Percentiles rank a stretch among this genome's conserved stretches.
phyloP scores from a whole-genome alignment of 1,140 invertebrate genomes.

The Trichonephila clavata region DNA sequence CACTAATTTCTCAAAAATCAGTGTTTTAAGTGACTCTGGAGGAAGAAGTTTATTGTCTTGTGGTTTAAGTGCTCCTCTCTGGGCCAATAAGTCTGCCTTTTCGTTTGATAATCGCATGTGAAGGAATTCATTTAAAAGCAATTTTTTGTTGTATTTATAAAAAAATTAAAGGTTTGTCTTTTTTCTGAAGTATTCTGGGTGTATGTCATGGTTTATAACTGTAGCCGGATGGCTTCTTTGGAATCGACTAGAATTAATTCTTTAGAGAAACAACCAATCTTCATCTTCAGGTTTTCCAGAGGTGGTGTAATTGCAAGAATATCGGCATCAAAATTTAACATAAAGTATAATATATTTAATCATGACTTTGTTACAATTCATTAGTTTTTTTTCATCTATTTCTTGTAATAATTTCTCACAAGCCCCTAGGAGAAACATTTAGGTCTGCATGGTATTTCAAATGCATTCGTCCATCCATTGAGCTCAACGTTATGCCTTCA shows the following conservation, averaged over 20 bases:
- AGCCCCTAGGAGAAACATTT: too few relatives aligned
- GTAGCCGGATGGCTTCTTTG: not conserved
- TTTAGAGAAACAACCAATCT: not conserved
- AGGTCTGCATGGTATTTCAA: too few relatives aligned
- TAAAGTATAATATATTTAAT: not conserved
- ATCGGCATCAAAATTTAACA: slow-evolving; percentile 11
- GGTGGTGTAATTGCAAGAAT: not conserved
- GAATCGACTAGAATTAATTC: slow-evolving; percentile 20
- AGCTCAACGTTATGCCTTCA: too few relatives aligned
- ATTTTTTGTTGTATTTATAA: not conserved
- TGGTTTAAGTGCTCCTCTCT: not conserved
- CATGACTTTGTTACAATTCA: too few relatives aligned
- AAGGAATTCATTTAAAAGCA: not conserved
- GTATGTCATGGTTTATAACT: not conserved
- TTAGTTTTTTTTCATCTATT: too few relatives aligned
- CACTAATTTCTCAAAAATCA: not conserved
- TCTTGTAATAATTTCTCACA: too few relatives aligned
- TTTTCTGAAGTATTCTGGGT: not conserved
- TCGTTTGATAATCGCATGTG: not conserved
- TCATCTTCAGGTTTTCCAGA: not conserved
- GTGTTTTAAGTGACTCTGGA: not conserved
- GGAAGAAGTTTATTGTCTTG: too few relatives aligned
- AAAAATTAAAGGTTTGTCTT: too few relatives aligned
- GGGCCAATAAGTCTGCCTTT: not conserved
- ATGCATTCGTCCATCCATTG: too few relatives aligned